Base-by-base conservation (phyloP, 2,888 invertebrate genomes). In the Hemicrepidius hirtus region DNA sequence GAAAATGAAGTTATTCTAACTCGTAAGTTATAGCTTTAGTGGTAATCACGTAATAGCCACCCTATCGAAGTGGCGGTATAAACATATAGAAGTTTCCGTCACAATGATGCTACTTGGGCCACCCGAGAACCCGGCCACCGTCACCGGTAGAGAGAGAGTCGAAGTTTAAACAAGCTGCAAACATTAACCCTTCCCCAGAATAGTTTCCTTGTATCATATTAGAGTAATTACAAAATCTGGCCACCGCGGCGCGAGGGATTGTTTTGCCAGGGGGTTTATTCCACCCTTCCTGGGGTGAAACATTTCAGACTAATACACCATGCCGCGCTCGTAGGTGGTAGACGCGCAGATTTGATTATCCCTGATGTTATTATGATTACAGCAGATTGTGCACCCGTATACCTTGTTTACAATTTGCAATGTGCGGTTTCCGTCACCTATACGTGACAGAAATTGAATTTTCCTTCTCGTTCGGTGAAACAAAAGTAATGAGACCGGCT, bases 281-380 rank as follows among this genome's bases (percentile, higher is more conserved):
- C 68, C 68, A 64, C 71, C 74, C 71, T 64, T 59, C 63, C 49
- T 44, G 13, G 71, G 59, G 53, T 70, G 74, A 49, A 74, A 74
- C 74, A 74, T 74, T 74, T 68, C 74, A 71, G 74, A 65, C 74
- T 74, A 74, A 74, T 74, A 74, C 71, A 68, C 74, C 68, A 74
- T 74, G 74, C 74, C 68, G 74, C 41, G 74, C 74, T 74, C 74
- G 74, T 74, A 71, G 71, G 74, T 74, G 74, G 74, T 70, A 73
- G 73, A 70, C 72, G 74, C 64, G 71, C 73, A 76, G 74, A 76
- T 76, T 76, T 76, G 74, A 76, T 76, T 76, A 76, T 76, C 72
- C 67, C 72, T 76, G 76, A 76, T 75, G 76, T 75, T 74, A 75
- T 76, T 76, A 76, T 76, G 74, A 76, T 76, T 72, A 75, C 73